Conservation (phyloP, 2,888 invertebrate genomes). For the Platycnemis pennipes region DNA sequence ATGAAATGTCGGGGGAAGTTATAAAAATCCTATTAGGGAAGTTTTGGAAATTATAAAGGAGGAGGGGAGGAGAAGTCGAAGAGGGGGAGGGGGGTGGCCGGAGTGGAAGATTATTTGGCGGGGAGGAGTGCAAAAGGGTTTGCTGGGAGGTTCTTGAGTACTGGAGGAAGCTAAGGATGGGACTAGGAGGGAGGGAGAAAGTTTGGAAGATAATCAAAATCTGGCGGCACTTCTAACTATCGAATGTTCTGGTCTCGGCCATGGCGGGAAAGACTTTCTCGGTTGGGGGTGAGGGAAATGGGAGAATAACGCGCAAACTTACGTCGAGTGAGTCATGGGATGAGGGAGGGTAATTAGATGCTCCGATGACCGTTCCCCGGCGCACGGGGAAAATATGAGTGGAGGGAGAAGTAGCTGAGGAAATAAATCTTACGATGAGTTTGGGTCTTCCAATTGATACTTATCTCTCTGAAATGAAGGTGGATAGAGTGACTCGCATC, state of each 20-base stretch:
- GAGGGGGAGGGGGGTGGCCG: background rate
- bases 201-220: slow-evolving; percentile 47
- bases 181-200: background rate
- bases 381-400: background rate
- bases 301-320: background rate
- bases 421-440: background rate
- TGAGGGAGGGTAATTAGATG: background rate
- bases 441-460: background rate
- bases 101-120: background rate
- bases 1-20: slow-evolving; percentile 53
- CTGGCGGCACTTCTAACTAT: slow-evolving; percentile 29
- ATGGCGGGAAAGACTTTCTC: background rate
- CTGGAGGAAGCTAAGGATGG: background rate
- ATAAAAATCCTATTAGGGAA: slow-evolving; percentile 53
- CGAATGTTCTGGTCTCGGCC: background rate
- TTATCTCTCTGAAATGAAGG: background rate
- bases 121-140: background rate
- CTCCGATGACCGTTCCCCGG: background rate
- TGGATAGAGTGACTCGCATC: background rate
- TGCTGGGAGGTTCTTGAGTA: background rate
- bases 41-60: slow-evolving; percentile 8
- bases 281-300: background rate
- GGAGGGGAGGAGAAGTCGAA: background rate
- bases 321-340: no score
- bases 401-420: background rate